These are phyloP conservation scores for Prunella fulvescens DNA, from an alignment of 2,113 vertebrate species.

Conservation along the genomic window DNA sequence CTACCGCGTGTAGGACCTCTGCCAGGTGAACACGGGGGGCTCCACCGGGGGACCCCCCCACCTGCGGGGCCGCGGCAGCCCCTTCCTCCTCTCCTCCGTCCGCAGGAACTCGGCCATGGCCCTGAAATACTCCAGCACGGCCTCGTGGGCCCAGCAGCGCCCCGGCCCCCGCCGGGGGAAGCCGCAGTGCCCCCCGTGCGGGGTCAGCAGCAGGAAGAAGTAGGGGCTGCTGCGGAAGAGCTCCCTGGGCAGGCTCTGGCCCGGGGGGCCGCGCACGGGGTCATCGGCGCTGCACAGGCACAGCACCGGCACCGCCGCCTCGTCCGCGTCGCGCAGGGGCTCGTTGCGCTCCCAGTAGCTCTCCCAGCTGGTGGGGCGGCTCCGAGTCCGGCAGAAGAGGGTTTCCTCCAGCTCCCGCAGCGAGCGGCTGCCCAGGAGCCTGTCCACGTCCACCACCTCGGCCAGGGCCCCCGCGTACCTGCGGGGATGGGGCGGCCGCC, in stretches of 20 bases:
- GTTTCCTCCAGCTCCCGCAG: conserved; percentile 81
- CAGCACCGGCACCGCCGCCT: conserved; percentile 83
- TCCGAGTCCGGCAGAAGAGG: conserved; percentile 78
- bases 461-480: conserved; percentile 81
- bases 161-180: conserved; percentile 64
- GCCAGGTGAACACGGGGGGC: conserved; percentile 73
- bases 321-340: conserved; percentile 87
- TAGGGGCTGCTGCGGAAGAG: conserved; percentile 87
- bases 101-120: conserved; percentile 81
- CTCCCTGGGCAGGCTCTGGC: conserved; percentile 69
- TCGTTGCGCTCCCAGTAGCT: conserved; percentile 88
- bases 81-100: conserved; percentile 71
- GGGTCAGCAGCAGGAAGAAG: conserved; percentile 82
- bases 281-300: conserved; percentile 84
- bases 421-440: conserved; percentile 73
- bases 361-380: conserved; percentile 74
- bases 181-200: conserved; percentile 81
- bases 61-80: conserved; percentile 35
- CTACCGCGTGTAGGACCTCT: conserved; percentile 74
- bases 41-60: background rate
- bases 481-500: background rate
- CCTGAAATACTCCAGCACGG: conserved; percentile 80
- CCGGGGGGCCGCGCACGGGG: conserved; percentile 75
- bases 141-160: conserved; percentile 80
- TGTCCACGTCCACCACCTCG: conserved; percentile 67